Conservation (phyloP, 92 coral and sea anemone species). For the Virgularia gustaviana region DNA sequence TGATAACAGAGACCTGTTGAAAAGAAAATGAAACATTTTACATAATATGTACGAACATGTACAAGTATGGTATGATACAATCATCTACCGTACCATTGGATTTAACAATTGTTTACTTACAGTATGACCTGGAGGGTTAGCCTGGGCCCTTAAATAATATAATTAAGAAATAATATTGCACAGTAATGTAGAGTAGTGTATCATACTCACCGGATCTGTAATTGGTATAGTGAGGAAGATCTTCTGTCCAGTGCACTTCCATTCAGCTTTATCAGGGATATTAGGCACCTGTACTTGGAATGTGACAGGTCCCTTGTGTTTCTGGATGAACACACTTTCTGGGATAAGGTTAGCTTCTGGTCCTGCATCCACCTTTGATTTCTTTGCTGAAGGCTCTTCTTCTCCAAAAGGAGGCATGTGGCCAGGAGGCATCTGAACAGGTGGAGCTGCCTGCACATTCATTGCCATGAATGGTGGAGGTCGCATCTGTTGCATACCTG, state of each 20-base stretch:
- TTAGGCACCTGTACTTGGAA: slow-evolving; percentile 86
- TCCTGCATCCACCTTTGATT: slow-evolving; percentile 77
- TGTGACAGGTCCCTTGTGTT: slow-evolving; percentile 70
- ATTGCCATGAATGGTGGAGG: slow-evolving; percentile 62
- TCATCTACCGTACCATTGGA: background rate
- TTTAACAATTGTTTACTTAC: background rate
- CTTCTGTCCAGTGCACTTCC: slow-evolving; percentile 87
- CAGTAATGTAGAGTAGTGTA: too few relatives aligned
- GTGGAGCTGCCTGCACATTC: slow-evolving; percentile 70
- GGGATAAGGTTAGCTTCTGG: slow-evolving; percentile 86
- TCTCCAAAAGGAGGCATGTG: slow-evolving; percentile 64
- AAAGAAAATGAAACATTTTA: background rate
- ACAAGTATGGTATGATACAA: background rate
- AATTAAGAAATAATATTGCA: background rate
- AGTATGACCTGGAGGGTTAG: background rate
- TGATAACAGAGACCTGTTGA: slow-evolving; percentile 98
- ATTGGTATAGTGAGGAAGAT: slow-evolving; percentile 78
- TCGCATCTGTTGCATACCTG: slow-evolving; percentile 67
- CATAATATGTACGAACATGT: background rate
- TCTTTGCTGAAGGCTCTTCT: slow-evolving; percentile 71
- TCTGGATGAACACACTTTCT: slow-evolving; percentile 67
- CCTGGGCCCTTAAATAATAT: background rate
- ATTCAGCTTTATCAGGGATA: slow-evolving; percentile 88
- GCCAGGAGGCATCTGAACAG: slow-evolving; percentile 67
- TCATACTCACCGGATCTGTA: slow-evolving; percentile 76